phyloP scores from a whole-genome alignment of 2,797 vertebrate genomes.

The Cottoperca gobio region DNA sequence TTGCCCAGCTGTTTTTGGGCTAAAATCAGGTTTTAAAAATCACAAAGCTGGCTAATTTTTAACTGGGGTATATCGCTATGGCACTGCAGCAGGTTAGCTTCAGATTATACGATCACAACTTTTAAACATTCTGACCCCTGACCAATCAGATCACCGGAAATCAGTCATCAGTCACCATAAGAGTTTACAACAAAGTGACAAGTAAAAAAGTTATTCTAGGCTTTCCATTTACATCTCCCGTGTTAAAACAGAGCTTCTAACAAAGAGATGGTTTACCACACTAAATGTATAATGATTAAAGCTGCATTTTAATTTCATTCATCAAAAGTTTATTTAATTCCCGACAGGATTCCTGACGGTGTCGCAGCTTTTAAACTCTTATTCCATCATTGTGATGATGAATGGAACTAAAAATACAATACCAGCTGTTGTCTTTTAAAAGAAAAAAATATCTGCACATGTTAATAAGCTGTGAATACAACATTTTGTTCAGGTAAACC shows the following conservation, averaged over 20 bases:
- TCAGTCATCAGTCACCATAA: not conserved
- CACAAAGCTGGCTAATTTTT: too few species aligned
- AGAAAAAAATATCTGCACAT: not conserved
- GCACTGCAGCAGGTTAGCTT: too few species aligned
- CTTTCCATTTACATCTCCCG: not conserved
- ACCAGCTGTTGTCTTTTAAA: not conserved
- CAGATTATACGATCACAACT: not conserved
- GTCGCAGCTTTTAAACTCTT: not conserved
- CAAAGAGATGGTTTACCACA: not conserved
- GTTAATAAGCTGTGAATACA: not conserved
- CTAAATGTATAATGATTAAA: not conserved
- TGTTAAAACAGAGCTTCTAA: not conserved
- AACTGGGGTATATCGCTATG: too few species aligned
- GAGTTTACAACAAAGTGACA: not conserved
- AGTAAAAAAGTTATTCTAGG: not conserved
- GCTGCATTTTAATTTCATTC: not conserved
- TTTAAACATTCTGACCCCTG: not conserved
- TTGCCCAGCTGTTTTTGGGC: too few species aligned
- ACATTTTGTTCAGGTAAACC: not conserved
- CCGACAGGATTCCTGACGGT: not conserved
- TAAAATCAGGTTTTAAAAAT: too few species aligned
- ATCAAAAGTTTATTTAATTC: not conserved
- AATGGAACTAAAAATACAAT: not conserved
- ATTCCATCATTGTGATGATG: not conserved
- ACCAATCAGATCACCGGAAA: not conserved